Evolutionary conservation across 2,888 invertebrate species (phyloP), one percentile per base, ranked within the genome.

Genomic region (Erebia epiphron): DNA sequence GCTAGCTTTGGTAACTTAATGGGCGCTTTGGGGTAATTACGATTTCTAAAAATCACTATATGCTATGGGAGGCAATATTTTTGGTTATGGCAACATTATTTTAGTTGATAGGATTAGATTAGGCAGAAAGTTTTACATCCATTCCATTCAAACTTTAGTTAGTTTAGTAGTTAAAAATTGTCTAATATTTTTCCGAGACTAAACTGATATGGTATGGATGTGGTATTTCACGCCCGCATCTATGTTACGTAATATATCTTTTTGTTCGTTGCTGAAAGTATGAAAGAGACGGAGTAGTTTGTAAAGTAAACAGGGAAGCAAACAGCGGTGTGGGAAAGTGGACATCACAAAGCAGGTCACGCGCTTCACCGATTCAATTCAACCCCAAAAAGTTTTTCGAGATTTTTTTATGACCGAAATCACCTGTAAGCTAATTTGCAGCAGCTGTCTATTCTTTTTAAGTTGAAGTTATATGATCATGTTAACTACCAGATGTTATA

Each of bases 281-380:
- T 76, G 67, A 78, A 76, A 79, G 77, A 78, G 79, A 76, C 73
- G 73, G 73, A 75, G 70, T 76, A 75, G 75, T 73, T 73, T 64
- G 57, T 78, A 80, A 83, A 83, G 82, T 83, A 83, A 85, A 86
- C 81, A 83, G 76, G 76, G 78, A 75, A 75, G 78, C 81, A 81
- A 83, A 85, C 80, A 78, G 76, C 76, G 75, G 77, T 78, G 79
- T 79, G 77, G 79, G 79, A 75, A 75, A 79, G 75, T 77, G 79
- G 80, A 82, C 79, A 85, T 87, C 82, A 82, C 80, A 79, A 88
- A 83, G 75, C 88, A 75, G 82, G 84, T 88, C 89, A 90, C 90
- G 90, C 81, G 80, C 84, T 77, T 73, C 77, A 77, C 78, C 85
- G 84, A 89, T 89, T 86, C 88, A 88, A 89, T 88, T 89, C 86